Conservation (phyloP, 2,113 vertebrate genomes). For the Anser brachyrhynchus region DNA sequence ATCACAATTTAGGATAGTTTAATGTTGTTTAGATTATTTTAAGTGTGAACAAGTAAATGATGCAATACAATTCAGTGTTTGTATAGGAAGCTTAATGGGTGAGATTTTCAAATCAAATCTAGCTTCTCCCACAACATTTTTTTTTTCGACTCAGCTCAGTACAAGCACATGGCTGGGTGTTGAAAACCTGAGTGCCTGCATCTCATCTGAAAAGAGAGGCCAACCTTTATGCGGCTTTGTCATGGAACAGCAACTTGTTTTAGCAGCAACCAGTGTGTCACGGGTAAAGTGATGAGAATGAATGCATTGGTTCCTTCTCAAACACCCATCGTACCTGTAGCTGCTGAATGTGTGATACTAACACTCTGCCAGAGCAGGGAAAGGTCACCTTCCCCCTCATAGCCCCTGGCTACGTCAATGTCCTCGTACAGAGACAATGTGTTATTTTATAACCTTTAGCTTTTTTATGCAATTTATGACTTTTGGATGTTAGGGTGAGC, state of each 20-base stretch:
- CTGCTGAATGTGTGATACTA: background rate
- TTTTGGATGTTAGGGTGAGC: background rate
- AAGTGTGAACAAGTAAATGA: background rate
- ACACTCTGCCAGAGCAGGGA: background rate
- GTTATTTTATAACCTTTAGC: background rate
- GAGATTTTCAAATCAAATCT: background rate
- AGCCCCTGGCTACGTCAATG: background rate
- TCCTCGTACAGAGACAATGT: background rate
- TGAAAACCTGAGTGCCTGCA: background rate
- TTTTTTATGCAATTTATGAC: background rate
- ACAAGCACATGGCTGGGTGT: background rate
- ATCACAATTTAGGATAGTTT: background rate
- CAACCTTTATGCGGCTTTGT: background rate
- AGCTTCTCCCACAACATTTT: background rate
- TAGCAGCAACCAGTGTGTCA: background rate
- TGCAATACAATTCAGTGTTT: background rate
- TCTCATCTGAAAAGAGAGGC: background rate
- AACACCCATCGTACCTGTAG: background rate
- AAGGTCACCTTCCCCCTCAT: background rate
- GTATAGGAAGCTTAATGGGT: background rate
- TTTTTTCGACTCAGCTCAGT: background rate
- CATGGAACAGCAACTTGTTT: background rate
- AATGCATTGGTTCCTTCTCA: background rate
- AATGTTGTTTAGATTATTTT: slow-evolving; percentile 10
- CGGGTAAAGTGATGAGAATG: background rate